These are phyloP conservation scores for Enteromius viviparus DNA, from an alignment of 2,797 vertebrate species.

Conservation along the genomic window DNA sequence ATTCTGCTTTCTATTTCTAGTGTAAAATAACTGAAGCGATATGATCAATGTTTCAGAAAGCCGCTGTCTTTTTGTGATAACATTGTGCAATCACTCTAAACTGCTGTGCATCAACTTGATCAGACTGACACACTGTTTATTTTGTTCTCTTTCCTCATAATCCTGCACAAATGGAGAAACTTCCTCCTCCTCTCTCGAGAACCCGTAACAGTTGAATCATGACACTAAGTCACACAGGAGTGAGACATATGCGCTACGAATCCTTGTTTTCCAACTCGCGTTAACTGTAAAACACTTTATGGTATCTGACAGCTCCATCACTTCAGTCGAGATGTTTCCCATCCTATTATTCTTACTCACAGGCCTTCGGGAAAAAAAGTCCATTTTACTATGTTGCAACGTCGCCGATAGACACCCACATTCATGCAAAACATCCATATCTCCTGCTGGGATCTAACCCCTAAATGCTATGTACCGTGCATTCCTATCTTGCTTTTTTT, in stretches of 20 bases:
- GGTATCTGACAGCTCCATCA: constrained; percentile 52
- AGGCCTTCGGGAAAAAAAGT: constrained; percentile 30
- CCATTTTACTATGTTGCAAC: constrained; percentile 32
- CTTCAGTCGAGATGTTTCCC: constrained; percentile 45
- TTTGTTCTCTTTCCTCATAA: constrained; percentile 51
- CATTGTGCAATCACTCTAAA: constrained; percentile 48
- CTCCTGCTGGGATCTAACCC: constrained; percentile 52
- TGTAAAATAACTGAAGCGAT: constrained; percentile 30
- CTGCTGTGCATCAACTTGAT: constrained; percentile 25
- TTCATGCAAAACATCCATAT: constrained; percentile 44
- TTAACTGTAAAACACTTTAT: constrained; percentile 53
- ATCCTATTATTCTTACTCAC: constrained; percentile 44
- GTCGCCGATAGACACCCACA: constrained; percentile 43
- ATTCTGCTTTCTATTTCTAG: not conserved
- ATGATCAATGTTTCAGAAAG: constrained; percentile 55
- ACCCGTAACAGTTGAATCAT: constrained; percentile 67
- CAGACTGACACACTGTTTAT: constrained; percentile 59
- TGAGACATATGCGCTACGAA: constrained; percentile 44
- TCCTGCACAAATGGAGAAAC: constrained; percentile 41
- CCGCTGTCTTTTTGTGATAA: constrained; percentile 35
- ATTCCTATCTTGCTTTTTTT: constrained; percentile 41
- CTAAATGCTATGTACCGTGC: constrained; percentile 52
- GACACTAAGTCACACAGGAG: constrained; percentile 65
- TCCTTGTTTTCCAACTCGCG: constrained; percentile 40
- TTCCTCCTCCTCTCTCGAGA: constrained; percentile 55